phyloP scores from a whole-genome alignment of 2,113 vertebrate species.

The Albula glossodonta region DNA sequence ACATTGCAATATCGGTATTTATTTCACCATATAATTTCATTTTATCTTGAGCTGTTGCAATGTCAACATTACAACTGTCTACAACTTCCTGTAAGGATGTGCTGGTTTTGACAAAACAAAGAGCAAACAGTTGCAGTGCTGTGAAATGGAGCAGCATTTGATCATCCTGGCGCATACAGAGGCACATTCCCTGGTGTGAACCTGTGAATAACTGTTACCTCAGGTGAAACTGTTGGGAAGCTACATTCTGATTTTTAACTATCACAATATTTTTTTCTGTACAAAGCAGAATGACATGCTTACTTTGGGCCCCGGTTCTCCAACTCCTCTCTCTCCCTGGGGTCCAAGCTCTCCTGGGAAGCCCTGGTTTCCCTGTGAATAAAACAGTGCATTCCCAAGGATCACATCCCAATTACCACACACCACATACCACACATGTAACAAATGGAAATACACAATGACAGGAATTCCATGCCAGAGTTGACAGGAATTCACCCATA shows the following conservation, averaged over 20 bases:
- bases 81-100: no score
- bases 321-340: constrained; percentile 62
- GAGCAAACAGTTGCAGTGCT: no score
- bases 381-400: not conserved
- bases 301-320: constrained; percentile 70
- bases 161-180: no score
- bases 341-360: constrained; percentile 67
- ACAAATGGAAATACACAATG: no score
- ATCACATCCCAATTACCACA: not conserved
- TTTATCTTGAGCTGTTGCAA: no score
- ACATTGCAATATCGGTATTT: no score
- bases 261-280: not conserved
- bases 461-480: no score
- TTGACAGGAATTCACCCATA: no score
- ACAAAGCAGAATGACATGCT: constrained; percentile 14
- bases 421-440: not conserved
- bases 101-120: no score
- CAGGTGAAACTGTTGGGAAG: not conserved
- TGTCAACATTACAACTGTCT: no score
- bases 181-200: not conserved
- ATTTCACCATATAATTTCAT: no score
- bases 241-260: not conserved
- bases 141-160: no score
- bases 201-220: not conserved
- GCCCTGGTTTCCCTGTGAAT: constrained; percentile 69